Base-by-base conservation (phyloP, 2,888 invertebrate genomes). In the Alentia gelatinosa region DNA sequence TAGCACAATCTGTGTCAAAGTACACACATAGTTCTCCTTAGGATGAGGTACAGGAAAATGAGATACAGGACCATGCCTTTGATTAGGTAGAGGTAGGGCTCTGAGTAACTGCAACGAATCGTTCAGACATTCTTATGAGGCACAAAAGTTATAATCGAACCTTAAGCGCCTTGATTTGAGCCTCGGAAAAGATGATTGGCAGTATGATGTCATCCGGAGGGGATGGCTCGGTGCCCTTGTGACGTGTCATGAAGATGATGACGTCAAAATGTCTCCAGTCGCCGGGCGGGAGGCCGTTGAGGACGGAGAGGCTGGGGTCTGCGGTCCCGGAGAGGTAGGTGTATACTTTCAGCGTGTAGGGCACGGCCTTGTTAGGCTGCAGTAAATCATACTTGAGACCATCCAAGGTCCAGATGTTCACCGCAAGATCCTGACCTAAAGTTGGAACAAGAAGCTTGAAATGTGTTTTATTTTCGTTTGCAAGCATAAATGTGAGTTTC, bases 211-310 rank as follows among this genome's bases (percentile, higher is more conserved):
- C 89, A 30, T 86, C 86, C 3, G 19, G 26, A 23, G 39, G 7
- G 47, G 33, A 47, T 26, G 33, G 35, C 39, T 30, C 4, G 12
- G 5, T 30, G 75, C 1, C 26, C 1, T 47, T 35, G 37, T 91
- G 79, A 5, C n/a, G 35, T 5, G 91, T 89, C 74, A 91, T 15
- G 83, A 91, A 91, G 35, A 56, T 33, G 39, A 7, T 33, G 37
- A 91, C 33, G 9, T 89, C 33, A 35, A 91, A 91, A 39, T 91
- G 91, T 5, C 26, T 15, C 35, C 30, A 26, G 35, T 15, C 83
- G 33, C 30, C 30, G 37, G 0, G 19, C 5, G 90, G 50, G 56
- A 56, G 63, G 33, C 39, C 50, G 56, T 42, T 47, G 30, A 86
- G 15, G 50, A 1, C 19, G 5, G 1, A 0, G 4, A 40, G 30